A percentile compares a stretch with the other conserved stretches of the same genome.
These are phyloP conservation scores for Lethocerus indicus DNA, from an alignment of 1,140 invertebrate species.

Conservation along the genomic window DNA sequence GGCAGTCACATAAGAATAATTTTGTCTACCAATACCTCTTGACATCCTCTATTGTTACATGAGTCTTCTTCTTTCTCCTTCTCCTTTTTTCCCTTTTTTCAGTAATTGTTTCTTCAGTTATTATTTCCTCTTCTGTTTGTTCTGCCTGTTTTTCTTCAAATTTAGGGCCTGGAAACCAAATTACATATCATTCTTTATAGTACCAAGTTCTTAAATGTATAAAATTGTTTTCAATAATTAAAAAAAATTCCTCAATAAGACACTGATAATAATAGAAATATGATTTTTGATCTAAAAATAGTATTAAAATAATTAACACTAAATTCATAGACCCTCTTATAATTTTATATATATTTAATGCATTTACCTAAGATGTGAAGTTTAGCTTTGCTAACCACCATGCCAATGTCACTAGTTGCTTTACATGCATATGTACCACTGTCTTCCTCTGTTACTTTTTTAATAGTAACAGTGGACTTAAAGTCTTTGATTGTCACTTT, in stretches of 20 bases:
- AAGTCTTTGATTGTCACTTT: conserved; percentile 56
- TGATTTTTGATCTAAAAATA: neutral
- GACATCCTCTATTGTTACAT: conserved; percentile 17
- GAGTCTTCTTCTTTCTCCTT: conserved; percentile 26
- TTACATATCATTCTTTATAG: too few species aligned
- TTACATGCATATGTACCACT: conserved; percentile 76
- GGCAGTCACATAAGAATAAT: too few species aligned
- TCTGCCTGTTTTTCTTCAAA: conserved; percentile 1
- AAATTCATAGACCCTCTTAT: too few species aligned
- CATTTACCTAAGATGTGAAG: conserved; percentile 43
- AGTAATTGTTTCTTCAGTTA: conserved; percentile 25
- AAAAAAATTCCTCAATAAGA: too few species aligned
- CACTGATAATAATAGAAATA: neutral
- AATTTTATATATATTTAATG: neutral
- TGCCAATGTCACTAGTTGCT: conserved; percentile 63
- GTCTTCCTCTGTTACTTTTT: conserved; percentile 45
- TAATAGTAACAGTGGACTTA: conserved; percentile 51
- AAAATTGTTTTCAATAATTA: too few species aligned
- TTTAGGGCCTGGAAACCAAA: too few species aligned
- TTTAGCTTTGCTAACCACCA: conserved; percentile 60
- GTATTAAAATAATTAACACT: neutral
- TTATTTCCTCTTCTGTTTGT: conserved; percentile 9
- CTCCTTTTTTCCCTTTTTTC: conserved; percentile 30
- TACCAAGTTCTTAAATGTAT: too few species aligned
- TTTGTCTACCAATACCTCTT: too few species aligned